phyloP scores from a whole-genome alignment of 2,113 vertebrate genomes.

The Pedionomus torquatus region DNA sequence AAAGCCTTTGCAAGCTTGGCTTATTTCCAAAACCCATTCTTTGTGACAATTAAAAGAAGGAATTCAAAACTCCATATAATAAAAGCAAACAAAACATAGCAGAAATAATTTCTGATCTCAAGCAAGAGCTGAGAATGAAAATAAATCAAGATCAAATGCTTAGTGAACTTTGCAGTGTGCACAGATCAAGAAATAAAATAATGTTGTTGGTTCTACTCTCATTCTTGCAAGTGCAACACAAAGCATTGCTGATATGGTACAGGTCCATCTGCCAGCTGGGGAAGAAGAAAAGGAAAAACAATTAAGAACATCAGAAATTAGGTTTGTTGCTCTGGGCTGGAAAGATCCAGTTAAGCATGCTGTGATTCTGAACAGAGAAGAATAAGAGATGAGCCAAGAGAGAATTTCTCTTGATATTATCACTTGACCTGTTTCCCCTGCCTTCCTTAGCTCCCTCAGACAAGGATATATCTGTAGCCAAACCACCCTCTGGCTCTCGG shows the following conservation, averaged over 20 bases:
- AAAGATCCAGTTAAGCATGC: background rate
- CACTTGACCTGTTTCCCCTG: background rate
- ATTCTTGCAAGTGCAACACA: conserved; percentile 11
- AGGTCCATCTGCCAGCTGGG: conserved; percentile 13
- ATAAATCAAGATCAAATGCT: background rate
- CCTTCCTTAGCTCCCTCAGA: background rate
- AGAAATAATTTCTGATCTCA: conserved; percentile 11
- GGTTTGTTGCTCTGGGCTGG: conserved; percentile 22
- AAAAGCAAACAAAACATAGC: background rate
- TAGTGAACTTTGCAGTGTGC: background rate
- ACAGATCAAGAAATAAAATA: conserved; percentile 15
- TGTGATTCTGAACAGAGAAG: conserved; percentile 17
- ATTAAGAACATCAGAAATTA: conserved; percentile 55
- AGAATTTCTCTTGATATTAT: background rate
- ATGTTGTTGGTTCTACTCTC: conserved; percentile 1
- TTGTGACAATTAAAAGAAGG: background rate
- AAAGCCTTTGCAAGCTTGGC: background rate
- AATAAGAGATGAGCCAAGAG: background rate
- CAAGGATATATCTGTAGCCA: background rate
- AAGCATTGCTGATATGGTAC: background rate
- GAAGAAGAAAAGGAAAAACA: conserved; percentile 56
- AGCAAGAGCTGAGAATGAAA: background rate
- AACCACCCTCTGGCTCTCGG: background rate
- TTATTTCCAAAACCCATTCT: background rate
- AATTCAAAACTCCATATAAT: background rate